Evolutionary conservation across 2,888 invertebrate genomes (phyloP).

Genomic region (Scaptodrosophila latifasciaeformis): DNA sequence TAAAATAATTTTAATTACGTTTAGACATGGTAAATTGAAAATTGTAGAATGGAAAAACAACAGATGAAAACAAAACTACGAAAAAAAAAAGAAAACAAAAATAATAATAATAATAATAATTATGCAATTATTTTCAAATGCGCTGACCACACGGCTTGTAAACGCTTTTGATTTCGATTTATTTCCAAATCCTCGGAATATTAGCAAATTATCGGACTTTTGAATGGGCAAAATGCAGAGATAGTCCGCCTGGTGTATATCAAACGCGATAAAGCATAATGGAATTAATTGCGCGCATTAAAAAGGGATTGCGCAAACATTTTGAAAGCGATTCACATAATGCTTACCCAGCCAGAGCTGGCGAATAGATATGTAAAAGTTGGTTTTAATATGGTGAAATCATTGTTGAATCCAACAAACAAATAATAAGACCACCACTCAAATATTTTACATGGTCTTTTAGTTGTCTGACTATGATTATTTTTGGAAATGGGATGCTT

Average conservation of each 20-base stretch:
- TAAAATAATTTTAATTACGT: constrained; percentile 67
- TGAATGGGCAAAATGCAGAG: background rate
- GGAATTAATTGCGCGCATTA: constrained; percentile 67
- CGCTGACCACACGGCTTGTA: background rate
- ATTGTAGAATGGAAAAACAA: constrained; percentile 31
- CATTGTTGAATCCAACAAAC: no score
- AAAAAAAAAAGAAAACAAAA: no score
- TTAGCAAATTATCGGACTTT: constrained; percentile 46
- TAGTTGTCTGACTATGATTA: no score
- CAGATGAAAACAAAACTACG: no score
- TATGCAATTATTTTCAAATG: constrained; percentile 49
- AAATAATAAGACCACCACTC: no score
- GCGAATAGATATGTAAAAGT: no score
- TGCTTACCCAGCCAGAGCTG: constrained; percentile 9
- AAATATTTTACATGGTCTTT: no score
- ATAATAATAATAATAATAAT: constrained; percentile 54
- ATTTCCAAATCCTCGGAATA: constrained; percentile 47
- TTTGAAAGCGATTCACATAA: constrained; percentile 42
- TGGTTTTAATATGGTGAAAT: no score
- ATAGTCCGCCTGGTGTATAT: constrained; percentile 29
- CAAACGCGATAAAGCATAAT: constrained; percentile 63
- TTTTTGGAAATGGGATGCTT: no score
- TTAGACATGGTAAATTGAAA: constrained; percentile 45
- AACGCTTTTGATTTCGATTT: constrained; percentile 28
- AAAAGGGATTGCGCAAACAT: constrained; percentile 48